Conservation (phyloP, 2,797 vertebrate genomes). For the Thaleichthys pacificus region DNA sequence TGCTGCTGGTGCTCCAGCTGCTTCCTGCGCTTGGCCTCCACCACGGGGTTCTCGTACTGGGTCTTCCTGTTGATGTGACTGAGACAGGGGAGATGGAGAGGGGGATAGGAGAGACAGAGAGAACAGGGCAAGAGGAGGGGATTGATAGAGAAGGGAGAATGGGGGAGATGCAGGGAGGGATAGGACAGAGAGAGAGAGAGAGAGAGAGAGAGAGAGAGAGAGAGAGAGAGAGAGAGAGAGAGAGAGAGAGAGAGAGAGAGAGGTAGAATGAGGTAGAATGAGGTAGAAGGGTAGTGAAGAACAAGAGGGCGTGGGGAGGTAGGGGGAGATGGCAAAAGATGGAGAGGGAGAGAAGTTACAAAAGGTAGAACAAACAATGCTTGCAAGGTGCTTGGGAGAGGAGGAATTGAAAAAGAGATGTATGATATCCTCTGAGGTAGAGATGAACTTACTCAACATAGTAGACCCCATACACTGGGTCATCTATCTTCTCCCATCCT, state of each 20-base stretch:
- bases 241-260: slow-evolving; percentile 5
- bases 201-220: slow-evolving; percentile 1
- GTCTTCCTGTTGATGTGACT: slow-evolving; percentile 99
- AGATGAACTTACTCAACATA: slow-evolving; percentile 95
- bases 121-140: not conserved
- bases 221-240: slow-evolving; percentile 4
- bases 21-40: slow-evolving; percentile 93
- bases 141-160: slow-evolving; percentile 5
- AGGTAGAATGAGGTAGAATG: slow-evolving; percentile 14
- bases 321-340: not conserved
- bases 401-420: slow-evolving; percentile 7
- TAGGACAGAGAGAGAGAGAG: slow-evolving; percentile 21
- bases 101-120: not conserved
- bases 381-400: not conserved
- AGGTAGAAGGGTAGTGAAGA: slow-evolving; percentile 17
- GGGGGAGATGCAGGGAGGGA: not conserved
- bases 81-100: slow-evolving; percentile 23
- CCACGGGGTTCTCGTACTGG: slow-evolving; percentile 96
- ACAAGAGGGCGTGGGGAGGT: not conserved
- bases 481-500: slow-evolving; percentile 99
- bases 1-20: slow-evolving; percentile 87
- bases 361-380: slow-evolving; percentile 6
- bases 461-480: slow-evolving; percentile 97
- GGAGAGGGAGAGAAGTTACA: not conserved
- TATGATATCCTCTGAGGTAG: slow-evolving; percentile 6